A percentile compares a stretch with the other conserved stretches of the same genome.
Evolutionary conservation across 2,113 vertebrate genomes (phyloP).

Genomic region (Centropus unirufus): DNA sequence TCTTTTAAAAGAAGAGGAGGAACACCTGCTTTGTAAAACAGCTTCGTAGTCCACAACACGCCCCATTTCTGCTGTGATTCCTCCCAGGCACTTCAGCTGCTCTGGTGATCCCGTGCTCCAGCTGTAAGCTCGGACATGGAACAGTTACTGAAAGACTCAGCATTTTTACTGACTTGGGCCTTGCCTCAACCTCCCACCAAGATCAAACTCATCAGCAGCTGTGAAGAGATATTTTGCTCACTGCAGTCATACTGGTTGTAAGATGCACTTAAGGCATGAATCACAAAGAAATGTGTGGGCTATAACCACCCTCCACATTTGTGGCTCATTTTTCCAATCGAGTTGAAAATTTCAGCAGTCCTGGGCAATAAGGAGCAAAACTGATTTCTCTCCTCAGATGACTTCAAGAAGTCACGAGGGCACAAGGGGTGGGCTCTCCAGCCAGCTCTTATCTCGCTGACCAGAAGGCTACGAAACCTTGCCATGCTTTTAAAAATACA

Average conservation of each 20-base stretch:
- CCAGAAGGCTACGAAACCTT: not conserved
- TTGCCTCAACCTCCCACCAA: conserved; percentile 23
- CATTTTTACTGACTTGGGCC: not conserved
- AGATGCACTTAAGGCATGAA: conserved; percentile 4
- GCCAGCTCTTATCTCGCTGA: not conserved
- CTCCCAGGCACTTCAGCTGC: not conserved
- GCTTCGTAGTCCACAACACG: not conserved
- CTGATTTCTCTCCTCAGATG: not conserved
- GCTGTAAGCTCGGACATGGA: not conserved
- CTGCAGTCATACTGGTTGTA: not conserved
- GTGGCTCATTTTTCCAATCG: conserved; percentile 7
- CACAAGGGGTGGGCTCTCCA: not conserved
- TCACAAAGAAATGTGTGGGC: conserved; percentile 29
- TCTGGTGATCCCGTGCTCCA: not conserved
- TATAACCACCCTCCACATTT: conserved; percentile 13
- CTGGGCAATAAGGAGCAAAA: not conserved
- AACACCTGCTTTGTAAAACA: not conserved
- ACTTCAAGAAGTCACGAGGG: not conserved
- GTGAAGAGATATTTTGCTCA: not conserved
- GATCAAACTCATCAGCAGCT: conserved; percentile 42
- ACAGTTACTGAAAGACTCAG: not conserved
- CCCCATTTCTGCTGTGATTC: not conserved
- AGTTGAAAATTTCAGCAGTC: not conserved
- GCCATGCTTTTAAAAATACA: not conserved
- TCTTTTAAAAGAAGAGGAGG: not conserved